Percentiles rank a stretch among this genome's conserved stretches.
phyloP scores from a whole-genome alignment of 1,140 invertebrate genomes.

The Drosophila pseudoobscura region DNA sequence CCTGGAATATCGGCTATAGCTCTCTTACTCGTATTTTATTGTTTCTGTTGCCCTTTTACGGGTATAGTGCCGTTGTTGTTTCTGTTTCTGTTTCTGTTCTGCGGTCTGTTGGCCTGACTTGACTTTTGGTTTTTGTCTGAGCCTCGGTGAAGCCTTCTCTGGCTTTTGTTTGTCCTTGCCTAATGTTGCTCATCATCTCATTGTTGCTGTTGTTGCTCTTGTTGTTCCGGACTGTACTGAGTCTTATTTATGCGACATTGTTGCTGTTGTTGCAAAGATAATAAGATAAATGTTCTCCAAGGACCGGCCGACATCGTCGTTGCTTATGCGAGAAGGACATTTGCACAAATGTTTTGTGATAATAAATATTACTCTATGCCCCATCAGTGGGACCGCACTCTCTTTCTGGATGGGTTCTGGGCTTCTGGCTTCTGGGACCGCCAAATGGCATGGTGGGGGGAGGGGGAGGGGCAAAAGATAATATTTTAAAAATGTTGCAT shows the following conservation, averaged over 20 bases:
- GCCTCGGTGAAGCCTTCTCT: constrained; percentile 67
- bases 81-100: constrained; percentile 40
- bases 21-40: neutral
- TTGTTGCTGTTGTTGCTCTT: constrained; percentile 50
- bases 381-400: constrained; percentile 51
- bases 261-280: constrained; percentile 69
- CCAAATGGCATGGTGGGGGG: neutral
- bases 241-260: constrained; percentile 76
- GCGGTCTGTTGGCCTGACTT: constrained; percentile 77
- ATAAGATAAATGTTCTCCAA: constrained; percentile 81
- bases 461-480: constrained; percentile 5
- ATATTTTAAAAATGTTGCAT: constrained; percentile 60
- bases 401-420: constrained; percentile 1
- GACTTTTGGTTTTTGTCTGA: constrained; percentile 76
- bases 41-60: constrained; percentile 7
- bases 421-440: constrained; percentile 17
- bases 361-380: constrained; percentile 80
- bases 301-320: constrained; percentile 76
- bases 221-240: constrained; percentile 49
- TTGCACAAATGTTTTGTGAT: constrained; percentile 81
- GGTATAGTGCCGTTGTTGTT: constrained; percentile 13
- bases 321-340: constrained; percentile 78
- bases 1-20: too few species aligned
- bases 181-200: constrained; percentile 78
- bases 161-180: constrained; percentile 77